Conservation (phyloP, 2,888 invertebrate genomes). For the Metopia argyrocephala region DNA sequence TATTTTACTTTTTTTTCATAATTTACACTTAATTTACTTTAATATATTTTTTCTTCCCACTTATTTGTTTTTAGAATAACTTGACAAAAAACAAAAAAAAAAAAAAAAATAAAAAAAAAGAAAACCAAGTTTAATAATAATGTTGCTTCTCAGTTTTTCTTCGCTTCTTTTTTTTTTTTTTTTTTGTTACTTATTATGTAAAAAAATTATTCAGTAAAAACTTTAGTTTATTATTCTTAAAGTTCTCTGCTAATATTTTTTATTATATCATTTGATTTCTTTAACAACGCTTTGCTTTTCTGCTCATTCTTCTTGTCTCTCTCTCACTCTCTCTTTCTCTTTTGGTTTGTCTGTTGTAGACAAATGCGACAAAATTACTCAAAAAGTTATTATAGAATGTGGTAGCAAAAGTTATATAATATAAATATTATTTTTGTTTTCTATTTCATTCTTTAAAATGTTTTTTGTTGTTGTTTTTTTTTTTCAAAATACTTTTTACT, state of each 20-base stretch:
- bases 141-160: conserved; percentile 31
- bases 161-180: not conserved
- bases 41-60: conserved; percentile 25
- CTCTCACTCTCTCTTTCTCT: not conserved
- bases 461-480: not conserved
- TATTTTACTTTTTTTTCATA: conserved; percentile 4
- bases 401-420: conserved; percentile 39
- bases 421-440: not conserved
- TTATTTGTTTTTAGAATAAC: conserved; percentile 25
- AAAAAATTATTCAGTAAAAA: conserved; percentile 15
- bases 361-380: conserved; percentile 50
- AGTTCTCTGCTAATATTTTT: not conserved
- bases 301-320: not conserved
- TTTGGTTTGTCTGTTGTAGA: conserved; percentile 8
- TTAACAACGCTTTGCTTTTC: not conserved
- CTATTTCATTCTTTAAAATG: not conserved
- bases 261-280: not conserved
- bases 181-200: not conserved
- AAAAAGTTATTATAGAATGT: conserved; percentile 37
- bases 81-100: not conserved
- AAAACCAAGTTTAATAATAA: conserved; percentile 9
- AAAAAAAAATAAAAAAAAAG: not conserved
- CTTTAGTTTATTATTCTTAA: conserved; percentile 9
- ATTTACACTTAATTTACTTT: conserved; percentile 55
- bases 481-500: conserved; percentile 1